Base-by-base conservation (phyloP, 1,140 invertebrate genomes). In the Potamilus streckersoni region DNA sequence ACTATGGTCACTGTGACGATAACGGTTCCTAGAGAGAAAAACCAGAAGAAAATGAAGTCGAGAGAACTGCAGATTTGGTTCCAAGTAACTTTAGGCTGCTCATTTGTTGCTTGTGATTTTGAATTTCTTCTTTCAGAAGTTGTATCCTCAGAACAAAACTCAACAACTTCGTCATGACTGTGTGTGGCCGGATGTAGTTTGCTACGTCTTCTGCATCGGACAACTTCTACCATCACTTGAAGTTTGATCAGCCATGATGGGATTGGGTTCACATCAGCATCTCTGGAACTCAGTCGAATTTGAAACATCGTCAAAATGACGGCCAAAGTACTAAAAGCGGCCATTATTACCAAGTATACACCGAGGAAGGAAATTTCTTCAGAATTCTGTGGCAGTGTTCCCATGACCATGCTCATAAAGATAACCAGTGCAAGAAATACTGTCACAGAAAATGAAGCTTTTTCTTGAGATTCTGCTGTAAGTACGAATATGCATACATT, bases 341-440 rank as follows among this genome's bases (percentile, higher is more conserved):
- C 73, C 69, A 72, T 77, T 14, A 77, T 57, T 27, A 77, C 67
- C 2, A 77, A 59, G 58, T 77, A 77, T 12, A 66, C 65, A 13
- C 70, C 17, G 59, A 75, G 70, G 55, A 64, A 75, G 13, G 67
- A 75, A 13, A 69, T 38, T 19, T 75, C 60, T 8, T 69, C 38
- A 13, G 74, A 71, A 31, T 76, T 76, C 27, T 76, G 20, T 6
- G 74, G 74, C 17, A 76, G 57, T 15, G 62, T 71, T 5, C 67
- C 63, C n/a, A 23, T 66, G n/a, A 76, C 59, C 23, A 71, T 66
- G 2, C 69, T 65, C 20, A 76, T 31, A 38, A 76, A 76, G 57
- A 76, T 71, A 20, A 56, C 74, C n/a, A 71, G 71, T 15, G 74
- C 57, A 5, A 76, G 56, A 70, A 76, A 76, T 17, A 76, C 67